phyloP scores from a whole-genome alignment of 64 coral and sea anemone species.

The Stylophora pistillata region DNA sequence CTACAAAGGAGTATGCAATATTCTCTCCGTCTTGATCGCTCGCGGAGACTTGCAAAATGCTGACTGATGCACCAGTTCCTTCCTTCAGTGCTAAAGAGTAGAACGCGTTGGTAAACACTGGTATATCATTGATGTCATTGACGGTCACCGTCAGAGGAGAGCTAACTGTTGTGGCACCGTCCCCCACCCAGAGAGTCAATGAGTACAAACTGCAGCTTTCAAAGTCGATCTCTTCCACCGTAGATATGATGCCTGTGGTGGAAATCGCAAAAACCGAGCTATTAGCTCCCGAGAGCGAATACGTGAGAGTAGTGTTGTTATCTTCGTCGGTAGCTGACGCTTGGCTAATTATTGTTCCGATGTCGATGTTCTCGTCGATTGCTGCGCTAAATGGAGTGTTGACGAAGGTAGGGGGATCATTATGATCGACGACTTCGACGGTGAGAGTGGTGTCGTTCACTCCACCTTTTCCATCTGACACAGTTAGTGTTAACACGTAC shows the following conservation, averaged over 20 bases:
- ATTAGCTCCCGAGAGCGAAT: slow-evolving; percentile 25
- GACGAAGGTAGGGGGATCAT: slow-evolving; percentile 13
- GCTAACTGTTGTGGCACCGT: slow-evolving; percentile 25
- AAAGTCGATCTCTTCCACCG: slow-evolving; percentile 1
- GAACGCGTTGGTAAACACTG: slow-evolving; percentile 29
- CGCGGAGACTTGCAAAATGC: slow-evolving; percentile 35
- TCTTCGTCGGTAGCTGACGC: slow-evolving; percentile 49
- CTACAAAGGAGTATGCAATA: slow-evolving; percentile 42
- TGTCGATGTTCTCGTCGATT: slow-evolving; percentile 40
- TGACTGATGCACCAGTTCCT: slow-evolving; percentile 5
- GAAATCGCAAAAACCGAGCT: slow-evolving; percentile 50
- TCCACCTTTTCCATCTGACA: slow-evolving; percentile 33
- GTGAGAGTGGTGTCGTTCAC: slow-evolving; percentile 29
- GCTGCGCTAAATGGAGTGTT: slow-evolving; percentile 35
- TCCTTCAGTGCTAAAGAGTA: slow-evolving; percentile 49
- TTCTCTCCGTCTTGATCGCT: slow-evolving; percentile 45
- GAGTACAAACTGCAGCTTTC: slow-evolving; percentile 54
- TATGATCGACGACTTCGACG: slow-evolving; percentile 30
- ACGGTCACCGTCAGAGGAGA: slow-evolving; percentile 39
- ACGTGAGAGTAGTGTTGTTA: slow-evolving; percentile 18
- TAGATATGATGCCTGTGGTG: slow-evolving; percentile 46
- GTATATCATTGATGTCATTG: slow-evolving; percentile 34
- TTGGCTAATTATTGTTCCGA: slow-evolving; percentile 27
- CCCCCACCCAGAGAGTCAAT: slow-evolving; percentile 42
- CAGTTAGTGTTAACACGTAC: slow-evolving; percentile 35